Percentiles rank a stretch among this genome's conserved stretches.
phyloP scores from a whole-genome alignment of 1,140 invertebrate genomes.

The Papilio glaucus region DNA sequence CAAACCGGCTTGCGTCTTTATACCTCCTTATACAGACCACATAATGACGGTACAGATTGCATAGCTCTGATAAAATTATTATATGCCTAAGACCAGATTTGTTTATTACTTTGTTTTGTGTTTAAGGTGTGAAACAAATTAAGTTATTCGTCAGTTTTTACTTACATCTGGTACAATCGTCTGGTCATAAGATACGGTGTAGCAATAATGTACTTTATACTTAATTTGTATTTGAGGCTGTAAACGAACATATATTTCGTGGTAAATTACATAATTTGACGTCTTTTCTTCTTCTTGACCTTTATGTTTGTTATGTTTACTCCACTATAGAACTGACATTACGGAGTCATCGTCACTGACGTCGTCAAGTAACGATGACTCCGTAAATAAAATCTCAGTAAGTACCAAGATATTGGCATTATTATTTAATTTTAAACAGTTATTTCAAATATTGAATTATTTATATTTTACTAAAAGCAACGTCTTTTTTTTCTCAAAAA shows the following conservation, averaged over 20 bases:
- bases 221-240: not conserved
- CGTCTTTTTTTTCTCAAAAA: too few species aligned
- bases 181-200: not conserved
- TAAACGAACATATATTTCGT: not conserved
- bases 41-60: constrained; percentile 38
- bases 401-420: too few species aligned
- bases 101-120: not conserved
- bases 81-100: not conserved
- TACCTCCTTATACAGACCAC: constrained; percentile 53
- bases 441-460: too few species aligned
- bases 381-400: too few species aligned
- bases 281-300: too few species aligned
- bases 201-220: not conserved
- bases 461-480: too few species aligned
- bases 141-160: not conserved
- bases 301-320: too few species aligned
- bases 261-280: too few species aligned
- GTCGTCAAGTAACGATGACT: too few species aligned
- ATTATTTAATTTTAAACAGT: too few species aligned
- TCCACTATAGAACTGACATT: too few species aligned
- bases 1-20: constrained; percentile 40
- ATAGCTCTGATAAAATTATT: constrained; percentile 13
- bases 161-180: not conserved
- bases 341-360: too few species aligned
- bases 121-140: constrained; percentile 10